Percentiles rank a stretch among this genome's conserved stretches.
Evolutionary conservation across 2,888 invertebrate species (phyloP).

Genomic region (Folsomia manolachei): DNA sequence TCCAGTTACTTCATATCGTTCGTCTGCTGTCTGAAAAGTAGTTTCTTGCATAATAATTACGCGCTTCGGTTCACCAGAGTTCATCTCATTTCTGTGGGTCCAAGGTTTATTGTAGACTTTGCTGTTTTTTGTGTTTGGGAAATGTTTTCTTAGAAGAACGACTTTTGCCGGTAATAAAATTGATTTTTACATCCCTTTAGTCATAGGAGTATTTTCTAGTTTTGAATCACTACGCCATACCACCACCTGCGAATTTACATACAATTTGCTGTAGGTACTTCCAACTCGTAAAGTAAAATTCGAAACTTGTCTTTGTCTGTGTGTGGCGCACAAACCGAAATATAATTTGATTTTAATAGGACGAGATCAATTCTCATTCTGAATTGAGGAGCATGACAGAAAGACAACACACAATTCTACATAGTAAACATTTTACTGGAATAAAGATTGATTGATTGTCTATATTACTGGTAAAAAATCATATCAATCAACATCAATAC

Average conservation of each 20-base stretch:
- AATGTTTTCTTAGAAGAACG: constrained; percentile 1
- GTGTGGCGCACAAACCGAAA: not conserved
- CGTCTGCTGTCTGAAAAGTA: not conserved
- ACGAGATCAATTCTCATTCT: not conserved
- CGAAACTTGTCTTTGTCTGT: too few relatives aligned
- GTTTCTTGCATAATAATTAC: not conserved
- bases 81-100: not conserved
- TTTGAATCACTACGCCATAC: too few relatives aligned
- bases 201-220: too few relatives aligned
- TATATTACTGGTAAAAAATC: not conserved
- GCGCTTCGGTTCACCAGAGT: not conserved
- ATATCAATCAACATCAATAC: too few relatives aligned
- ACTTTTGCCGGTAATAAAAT: not conserved
- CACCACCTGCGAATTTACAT: constrained; percentile 1
- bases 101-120: too few relatives aligned
- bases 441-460: not conserved
- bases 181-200: not conserved
- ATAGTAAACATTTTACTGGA: too few relatives aligned
- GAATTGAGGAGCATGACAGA: too few relatives aligned
- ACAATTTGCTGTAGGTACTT: not conserved
- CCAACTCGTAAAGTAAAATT: not conserved
- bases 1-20: not conserved
- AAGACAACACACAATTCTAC: too few relatives aligned
- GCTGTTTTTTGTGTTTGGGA: not conserved
- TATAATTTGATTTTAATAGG: constrained; percentile 2